Evolutionary conservation across 2,113 vertebrate genomes (phyloP).

Genomic region (Pyrgilauda ruficollis): DNA sequence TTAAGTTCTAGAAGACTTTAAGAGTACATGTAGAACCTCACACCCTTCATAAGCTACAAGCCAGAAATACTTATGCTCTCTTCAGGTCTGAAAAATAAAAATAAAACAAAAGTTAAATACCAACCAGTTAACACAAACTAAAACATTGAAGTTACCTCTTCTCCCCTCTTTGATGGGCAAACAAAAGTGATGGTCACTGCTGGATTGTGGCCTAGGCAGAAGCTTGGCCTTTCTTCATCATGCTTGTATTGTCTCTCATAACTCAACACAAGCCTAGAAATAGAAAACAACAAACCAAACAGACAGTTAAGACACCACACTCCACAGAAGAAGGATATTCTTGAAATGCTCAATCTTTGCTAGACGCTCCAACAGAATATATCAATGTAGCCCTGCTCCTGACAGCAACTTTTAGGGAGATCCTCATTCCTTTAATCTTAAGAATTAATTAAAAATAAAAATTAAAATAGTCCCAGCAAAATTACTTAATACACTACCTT

Average conservation of each 20-base stretch:
- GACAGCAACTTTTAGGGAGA: neutral
- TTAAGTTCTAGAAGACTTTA: neutral
- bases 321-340: neutral
- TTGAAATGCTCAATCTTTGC: neutral
- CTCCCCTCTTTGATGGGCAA: slow-evolving; percentile 86
- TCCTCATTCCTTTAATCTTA: neutral
- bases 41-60: neutral
- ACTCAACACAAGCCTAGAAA: slow-evolving; percentile 79
- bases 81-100: neutral
- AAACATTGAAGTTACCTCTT: slow-evolving; percentile 63
- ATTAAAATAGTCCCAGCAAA: neutral
- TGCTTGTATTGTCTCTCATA: slow-evolving; percentile 69
- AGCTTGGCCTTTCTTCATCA: slow-evolving; percentile 40
- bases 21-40: neutral
- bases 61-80: neutral
- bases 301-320: neutral
- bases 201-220: slow-evolving; percentile 83
- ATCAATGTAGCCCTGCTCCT: neutral
- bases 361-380: neutral
- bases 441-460: neutral
- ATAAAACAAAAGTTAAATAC: neutral
- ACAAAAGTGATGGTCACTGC: slow-evolving; percentile 88
- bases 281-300: neutral
- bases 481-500: neutral
- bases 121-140: neutral